phyloP scores from a whole-genome alignment of 2,797 vertebrate genomes.

The Mus minutoides region DNA sequence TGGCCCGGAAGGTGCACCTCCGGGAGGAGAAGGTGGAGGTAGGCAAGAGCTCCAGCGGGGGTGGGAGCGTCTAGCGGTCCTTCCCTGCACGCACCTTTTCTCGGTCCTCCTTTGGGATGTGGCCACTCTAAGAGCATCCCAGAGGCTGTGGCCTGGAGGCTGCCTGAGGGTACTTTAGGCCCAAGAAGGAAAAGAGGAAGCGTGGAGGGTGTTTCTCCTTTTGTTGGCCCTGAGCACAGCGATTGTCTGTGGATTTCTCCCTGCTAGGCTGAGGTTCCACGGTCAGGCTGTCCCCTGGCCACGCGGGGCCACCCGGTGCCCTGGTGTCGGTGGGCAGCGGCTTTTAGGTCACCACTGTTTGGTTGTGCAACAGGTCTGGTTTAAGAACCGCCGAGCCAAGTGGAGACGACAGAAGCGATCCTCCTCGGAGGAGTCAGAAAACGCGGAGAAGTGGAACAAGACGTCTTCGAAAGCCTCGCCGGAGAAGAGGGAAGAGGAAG shows the following conservation, averaged over 20 bases:
- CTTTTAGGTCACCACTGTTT: not conserved
- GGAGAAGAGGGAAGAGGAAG: slow-evolving; percentile 92
- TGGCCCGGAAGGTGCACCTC: slow-evolving; percentile 97
- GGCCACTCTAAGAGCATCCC: not conserved
- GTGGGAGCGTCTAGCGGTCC: not conserved
- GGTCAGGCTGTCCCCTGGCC: not conserved
- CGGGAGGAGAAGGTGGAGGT: slow-evolving; percentile 99
- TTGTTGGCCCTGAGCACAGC: not conserved
- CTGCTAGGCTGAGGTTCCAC: not conserved
- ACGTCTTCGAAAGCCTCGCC: slow-evolving; percentile 88
- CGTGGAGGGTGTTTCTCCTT: not conserved
- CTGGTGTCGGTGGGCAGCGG: fast-evolving
- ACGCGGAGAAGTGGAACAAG: slow-evolving; percentile 97
- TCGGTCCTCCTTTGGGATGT: not conserved
- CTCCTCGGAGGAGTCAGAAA: slow-evolving; percentile 97
- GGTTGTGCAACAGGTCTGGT: slow-evolving; percentile 93
- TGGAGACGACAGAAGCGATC: slow-evolving; percentile 98
- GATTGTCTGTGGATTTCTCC: not conserved
- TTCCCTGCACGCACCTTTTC: fast-evolving
- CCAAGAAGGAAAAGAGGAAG: slow-evolving; percentile 62
- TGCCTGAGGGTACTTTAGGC: slow-evolving; percentile 59
- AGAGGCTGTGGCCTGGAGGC: not conserved
- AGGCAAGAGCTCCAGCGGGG: slow-evolving; percentile 29
- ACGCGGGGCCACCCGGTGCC: not conserved
- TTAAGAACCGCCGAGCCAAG: slow-evolving; percentile 98